Evolutionary conservation across 2,797 vertebrate genomes (phyloP).

Genomic region (Selene dorsalis): DNA sequence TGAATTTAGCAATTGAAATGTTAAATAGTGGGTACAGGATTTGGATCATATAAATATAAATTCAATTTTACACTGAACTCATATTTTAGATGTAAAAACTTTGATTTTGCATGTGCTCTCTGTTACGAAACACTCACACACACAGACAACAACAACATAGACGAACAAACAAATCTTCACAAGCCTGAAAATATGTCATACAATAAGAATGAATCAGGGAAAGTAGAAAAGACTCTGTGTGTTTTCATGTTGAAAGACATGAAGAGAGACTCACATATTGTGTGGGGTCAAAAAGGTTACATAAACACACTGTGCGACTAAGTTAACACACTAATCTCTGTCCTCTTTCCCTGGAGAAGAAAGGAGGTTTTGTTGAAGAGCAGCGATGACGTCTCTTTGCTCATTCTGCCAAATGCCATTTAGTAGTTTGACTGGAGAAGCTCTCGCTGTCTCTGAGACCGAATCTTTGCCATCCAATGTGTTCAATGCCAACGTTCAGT

Average conservation of each 20-base stretch:
- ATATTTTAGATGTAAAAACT: neutral
- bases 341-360: constrained; percentile 69
- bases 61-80: neutral
- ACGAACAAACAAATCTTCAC: constrained; percentile 25
- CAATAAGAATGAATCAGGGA: constrained; percentile 26
- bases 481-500: constrained; percentile 9
- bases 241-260: constrained; percentile 45
- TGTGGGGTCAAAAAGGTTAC: constrained; percentile 69
- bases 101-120: neutral
- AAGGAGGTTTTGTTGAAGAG: constrained; percentile 75
- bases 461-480: constrained; percentile 15
- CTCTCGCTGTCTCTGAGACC: constrained; percentile 30
- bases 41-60: too few relatives aligned
- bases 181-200: constrained; percentile 23
- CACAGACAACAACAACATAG: neutral
- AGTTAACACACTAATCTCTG: constrained; percentile 74
- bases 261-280: constrained; percentile 51
- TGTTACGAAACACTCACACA: neutral
- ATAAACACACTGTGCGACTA: constrained; percentile 63
- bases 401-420: constrained; percentile 62
- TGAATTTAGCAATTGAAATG: too few relatives aligned
- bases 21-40: neutral
- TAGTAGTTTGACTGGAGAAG: constrained; percentile 54
- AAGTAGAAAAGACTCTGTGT: constrained; percentile 26
- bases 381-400: constrained; percentile 59